A percentile compares a stretch with the other conserved stretches of the same genome.
Conservation (phyloP, 2,797 vertebrate species). For the Propithecus perrieri region DNA sequence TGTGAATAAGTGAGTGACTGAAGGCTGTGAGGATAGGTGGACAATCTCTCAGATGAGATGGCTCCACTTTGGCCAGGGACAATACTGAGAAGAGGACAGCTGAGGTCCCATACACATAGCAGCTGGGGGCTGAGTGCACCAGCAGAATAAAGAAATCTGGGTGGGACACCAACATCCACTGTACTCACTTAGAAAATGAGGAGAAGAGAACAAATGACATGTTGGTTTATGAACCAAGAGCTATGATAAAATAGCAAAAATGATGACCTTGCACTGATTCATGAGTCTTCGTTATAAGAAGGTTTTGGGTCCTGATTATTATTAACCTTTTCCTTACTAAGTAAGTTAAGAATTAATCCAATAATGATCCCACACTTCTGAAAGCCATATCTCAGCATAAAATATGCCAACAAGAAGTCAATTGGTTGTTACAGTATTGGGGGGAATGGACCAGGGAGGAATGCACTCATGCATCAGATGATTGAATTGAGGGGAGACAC, state of each 20-base stretch:
- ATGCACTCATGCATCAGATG: neutral
- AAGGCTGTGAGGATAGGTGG: neutral
- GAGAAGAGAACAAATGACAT: neutral
- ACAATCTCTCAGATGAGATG: neutral
- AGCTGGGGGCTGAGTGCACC: neutral
- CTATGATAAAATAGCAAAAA: neutral
- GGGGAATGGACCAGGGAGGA: neutral
- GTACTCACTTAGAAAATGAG: neutral
- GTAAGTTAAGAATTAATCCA: neutral
- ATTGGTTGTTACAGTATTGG: accelerated
- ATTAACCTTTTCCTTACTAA: neutral
- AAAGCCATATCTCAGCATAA: neutral
- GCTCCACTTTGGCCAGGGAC: neutral
- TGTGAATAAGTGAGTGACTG: neutral
- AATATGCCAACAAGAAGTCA: neutral
- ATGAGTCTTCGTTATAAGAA: neutral
- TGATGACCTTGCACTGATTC: neutral
- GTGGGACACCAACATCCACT: too few relatives aligned
- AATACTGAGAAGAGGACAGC: neutral
- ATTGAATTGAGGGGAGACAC: neutral
- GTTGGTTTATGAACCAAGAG: neutral
- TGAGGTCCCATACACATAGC: neutral
- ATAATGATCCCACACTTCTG: neutral
- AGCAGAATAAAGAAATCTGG: neutral
- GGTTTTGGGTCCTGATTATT: neutral